These are phyloP conservation scores for Battus philenor DNA, from an alignment of 1,140 invertebrate species.

Conservation along the genomic window DNA sequence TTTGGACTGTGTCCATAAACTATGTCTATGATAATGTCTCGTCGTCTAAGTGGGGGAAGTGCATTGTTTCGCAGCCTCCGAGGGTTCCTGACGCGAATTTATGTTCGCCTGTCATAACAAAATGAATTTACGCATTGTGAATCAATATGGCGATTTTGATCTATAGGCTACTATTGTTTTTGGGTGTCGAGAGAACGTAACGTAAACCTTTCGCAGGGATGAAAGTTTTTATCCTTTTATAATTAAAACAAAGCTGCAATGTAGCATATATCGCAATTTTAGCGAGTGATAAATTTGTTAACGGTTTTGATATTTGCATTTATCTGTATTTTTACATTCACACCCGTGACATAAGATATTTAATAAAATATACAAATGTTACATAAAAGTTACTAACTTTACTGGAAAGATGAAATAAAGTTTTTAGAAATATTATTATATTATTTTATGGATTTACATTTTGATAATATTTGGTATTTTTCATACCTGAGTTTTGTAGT, in stretches of 20 bases:
- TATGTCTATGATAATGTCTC: conserved; percentile 61
- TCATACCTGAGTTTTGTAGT: too few relatives aligned
- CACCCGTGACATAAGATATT: too few relatives aligned
- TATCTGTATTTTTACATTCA: too few relatives aligned
- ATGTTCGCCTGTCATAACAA: conserved; percentile 73
- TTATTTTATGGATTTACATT: too few relatives aligned
- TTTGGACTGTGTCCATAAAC: conserved; percentile 54
- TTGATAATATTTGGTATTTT: too few relatives aligned
- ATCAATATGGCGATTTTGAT: conserved; percentile 69
- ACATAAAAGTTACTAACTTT: too few relatives aligned
- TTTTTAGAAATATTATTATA: too few relatives aligned
- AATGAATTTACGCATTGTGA: conserved; percentile 74
- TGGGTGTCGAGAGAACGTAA: conserved; percentile 60
- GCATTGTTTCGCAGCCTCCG: conserved; percentile 69
- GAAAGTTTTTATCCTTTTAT: conserved; percentile 44
- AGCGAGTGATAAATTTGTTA: too few relatives aligned
- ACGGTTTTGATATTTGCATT: too few relatives aligned
- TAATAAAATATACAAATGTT: too few relatives aligned
- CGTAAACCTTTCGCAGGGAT: conserved; percentile 46
- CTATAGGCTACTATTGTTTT: conserved; percentile 59
- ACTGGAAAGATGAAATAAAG: too few relatives aligned
- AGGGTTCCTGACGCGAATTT: conserved; percentile 66
- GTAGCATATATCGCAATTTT: too few relatives aligned
- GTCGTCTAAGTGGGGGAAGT: conserved; percentile 50
- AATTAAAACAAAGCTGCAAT: conserved; percentile 43